phyloP scores from a whole-genome alignment of 2,797 vertebrate species.

The Coccyzus lansbergi region DNA sequence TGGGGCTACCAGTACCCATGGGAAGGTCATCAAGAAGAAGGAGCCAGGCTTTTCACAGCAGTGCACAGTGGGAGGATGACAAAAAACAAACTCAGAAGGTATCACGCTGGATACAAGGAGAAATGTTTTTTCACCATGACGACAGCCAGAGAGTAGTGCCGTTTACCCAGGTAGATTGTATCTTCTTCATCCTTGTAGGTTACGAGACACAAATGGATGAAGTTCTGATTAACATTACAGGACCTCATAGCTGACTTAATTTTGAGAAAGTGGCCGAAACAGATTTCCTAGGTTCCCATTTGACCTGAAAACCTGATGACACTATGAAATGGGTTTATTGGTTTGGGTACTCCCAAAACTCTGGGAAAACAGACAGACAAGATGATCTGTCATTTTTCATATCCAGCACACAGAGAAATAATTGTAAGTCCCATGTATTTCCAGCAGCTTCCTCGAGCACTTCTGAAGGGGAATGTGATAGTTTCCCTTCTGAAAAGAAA shows the following conservation, averaged over 20 bases:
- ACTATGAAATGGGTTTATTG: rapidly evolving
- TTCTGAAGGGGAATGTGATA: background rate
- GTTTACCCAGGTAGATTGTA: background rate
- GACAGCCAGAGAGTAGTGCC: background rate
- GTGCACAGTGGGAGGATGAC: background rate
- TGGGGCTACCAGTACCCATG: background rate
- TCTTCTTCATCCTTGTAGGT: background rate
- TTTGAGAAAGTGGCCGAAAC: background rate
- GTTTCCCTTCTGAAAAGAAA: background rate
- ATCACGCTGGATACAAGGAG: background rate
- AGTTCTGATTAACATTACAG: background rate
- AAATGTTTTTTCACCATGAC: background rate
- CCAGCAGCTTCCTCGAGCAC: background rate
- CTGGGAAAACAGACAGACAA: background rate
- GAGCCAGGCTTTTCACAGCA: background rate
- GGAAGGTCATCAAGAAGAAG: background rate
- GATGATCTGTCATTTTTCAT: background rate
- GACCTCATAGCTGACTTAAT: background rate
- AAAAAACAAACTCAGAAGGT: background rate
- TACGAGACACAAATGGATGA: background rate
- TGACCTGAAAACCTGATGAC: background rate
- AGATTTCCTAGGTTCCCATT: background rate
- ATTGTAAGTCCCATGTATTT: background rate
- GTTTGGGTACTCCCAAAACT: background rate
- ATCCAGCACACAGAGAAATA: background rate